A percentile compares a stretch with the other conserved stretches of the same genome.
phyloP scores from a whole-genome alignment of 2,113 vertebrate species.

The Chaetodon trifascialis region DNA sequence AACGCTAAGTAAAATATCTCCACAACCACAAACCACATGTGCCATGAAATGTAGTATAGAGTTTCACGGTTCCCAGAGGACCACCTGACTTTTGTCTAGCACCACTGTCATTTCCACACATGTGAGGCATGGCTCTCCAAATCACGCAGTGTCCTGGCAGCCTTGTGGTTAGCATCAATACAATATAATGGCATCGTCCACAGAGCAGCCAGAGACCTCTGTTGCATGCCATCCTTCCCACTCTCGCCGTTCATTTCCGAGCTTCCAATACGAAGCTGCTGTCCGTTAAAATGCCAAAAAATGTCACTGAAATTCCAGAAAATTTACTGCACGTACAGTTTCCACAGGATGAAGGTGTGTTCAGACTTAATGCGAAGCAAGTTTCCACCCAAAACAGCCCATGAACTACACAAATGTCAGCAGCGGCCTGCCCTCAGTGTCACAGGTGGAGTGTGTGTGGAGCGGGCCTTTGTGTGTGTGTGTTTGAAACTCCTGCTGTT shows the following conservation, averaged over 20 bases:
- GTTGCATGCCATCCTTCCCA: not conserved
- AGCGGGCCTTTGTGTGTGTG: not conserved
- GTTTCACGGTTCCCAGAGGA: not conserved
- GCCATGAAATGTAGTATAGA: too few species aligned
- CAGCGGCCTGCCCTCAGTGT: not conserved
- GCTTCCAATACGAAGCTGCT: too few species aligned
- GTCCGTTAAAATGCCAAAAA: not conserved
- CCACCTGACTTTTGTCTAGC: not conserved
- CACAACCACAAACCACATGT: too few species aligned
- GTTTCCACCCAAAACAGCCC: not conserved
- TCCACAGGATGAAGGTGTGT: not conserved
- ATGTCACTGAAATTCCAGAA: not conserved
- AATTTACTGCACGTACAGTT: not conserved
- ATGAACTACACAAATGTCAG: not conserved
- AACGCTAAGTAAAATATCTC: too few species aligned
- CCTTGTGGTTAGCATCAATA: not conserved
- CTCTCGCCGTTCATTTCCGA: not conserved
- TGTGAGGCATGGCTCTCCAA: not conserved
- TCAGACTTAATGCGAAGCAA: not conserved
- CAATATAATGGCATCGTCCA: not conserved
- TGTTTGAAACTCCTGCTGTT: not conserved
- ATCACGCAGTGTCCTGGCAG: not conserved
- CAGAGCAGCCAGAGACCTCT: too few species aligned
- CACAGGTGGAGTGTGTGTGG: not conserved
- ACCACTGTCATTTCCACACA: not conserved